Evolutionary conservation across 2,888 invertebrate species (phyloP).

Genomic region (Autographa pulchrina): DNA sequence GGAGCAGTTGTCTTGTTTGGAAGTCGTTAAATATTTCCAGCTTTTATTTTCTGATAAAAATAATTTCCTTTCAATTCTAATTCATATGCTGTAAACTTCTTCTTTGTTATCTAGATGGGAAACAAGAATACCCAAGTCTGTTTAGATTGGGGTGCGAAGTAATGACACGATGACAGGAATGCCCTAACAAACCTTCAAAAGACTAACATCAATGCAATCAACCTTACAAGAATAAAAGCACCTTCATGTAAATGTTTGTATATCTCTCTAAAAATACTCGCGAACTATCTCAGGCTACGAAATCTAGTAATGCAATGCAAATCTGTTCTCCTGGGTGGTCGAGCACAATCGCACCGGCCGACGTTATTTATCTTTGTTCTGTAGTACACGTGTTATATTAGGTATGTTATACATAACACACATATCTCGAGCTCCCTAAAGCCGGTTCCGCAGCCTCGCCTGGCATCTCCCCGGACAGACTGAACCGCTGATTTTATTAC

Average conservation of each 20-base stretch:
- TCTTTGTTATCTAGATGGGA: neutral
- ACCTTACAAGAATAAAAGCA: slow-evolving; percentile 3
- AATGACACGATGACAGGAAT: neutral
- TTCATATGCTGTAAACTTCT: neutral
- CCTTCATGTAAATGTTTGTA: slow-evolving; percentile 9
- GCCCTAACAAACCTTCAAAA: neutral
- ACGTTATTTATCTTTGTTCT: slow-evolving; percentile 39
- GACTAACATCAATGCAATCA: neutral
- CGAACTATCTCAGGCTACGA: slow-evolving; percentile 32
- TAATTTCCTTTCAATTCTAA: too few species aligned
- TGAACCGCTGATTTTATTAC: slow-evolving; percentile 30
- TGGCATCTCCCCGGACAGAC: slow-evolving; percentile 30
- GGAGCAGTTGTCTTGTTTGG: neutral
- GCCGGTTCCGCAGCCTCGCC: slow-evolving; percentile 43
- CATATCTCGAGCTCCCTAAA: slow-evolving; percentile 21
- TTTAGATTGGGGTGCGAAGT: neutral
- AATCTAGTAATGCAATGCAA: slow-evolving; percentile 47
- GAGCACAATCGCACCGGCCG: slow-evolving; percentile 27
- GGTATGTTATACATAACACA: slow-evolving; percentile 31
- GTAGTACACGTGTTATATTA: neutral
- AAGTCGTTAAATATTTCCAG: neutral
- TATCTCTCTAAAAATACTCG: slow-evolving; percentile 23
- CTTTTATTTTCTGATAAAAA: neutral
- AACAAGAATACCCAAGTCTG: neutral
- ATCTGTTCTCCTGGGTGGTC: slow-evolving; percentile 56